phyloP scores from a whole-genome alignment of 2,888 invertebrate genomes.

The Psococerastis gibbosa region DNA sequence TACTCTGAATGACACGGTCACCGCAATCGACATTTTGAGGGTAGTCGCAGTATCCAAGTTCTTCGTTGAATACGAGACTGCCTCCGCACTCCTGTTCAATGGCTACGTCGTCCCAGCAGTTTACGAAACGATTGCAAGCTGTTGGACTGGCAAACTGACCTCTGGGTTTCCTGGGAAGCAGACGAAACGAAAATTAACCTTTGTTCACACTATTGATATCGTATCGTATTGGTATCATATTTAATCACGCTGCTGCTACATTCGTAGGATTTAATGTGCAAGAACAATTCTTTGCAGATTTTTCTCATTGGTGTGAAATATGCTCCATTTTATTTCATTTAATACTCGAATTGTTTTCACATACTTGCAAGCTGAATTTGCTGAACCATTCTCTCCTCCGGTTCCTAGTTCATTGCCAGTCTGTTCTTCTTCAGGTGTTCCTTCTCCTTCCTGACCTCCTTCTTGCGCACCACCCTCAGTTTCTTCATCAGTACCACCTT shows the following conservation, averaged over 20 bases:
- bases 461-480: background rate
- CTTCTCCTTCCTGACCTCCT: no score
- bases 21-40: slow-evolving; percentile 41
- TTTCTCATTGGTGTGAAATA: no score
- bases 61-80: slow-evolving; percentile 38
- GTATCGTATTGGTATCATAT: no score
- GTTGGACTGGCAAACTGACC: slow-evolving; percentile 41
- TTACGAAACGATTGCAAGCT: slow-evolving; percentile 41
- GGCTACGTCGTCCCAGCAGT: slow-evolving; percentile 51
- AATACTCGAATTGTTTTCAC: no score
- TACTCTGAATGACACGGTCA: slow-evolving; percentile 26
- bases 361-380: no score
- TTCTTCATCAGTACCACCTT: background rate
- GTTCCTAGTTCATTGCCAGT: no score
- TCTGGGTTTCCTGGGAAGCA: slow-evolving; percentile 24
- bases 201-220: background rate
- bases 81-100: slow-evolving; percentile 44
- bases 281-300: no score
- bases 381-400: background rate
- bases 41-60: slow-evolving; percentile 41
- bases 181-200: background rate
- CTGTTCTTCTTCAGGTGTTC: no score
- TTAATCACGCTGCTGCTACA: no score
- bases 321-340: no score
- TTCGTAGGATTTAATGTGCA: no score